Evolutionary conservation across 2,888 invertebrate genomes (phyloP), one percentile per base, ranked within the genome.

Genomic region (Mayetiola destructor): DNA sequence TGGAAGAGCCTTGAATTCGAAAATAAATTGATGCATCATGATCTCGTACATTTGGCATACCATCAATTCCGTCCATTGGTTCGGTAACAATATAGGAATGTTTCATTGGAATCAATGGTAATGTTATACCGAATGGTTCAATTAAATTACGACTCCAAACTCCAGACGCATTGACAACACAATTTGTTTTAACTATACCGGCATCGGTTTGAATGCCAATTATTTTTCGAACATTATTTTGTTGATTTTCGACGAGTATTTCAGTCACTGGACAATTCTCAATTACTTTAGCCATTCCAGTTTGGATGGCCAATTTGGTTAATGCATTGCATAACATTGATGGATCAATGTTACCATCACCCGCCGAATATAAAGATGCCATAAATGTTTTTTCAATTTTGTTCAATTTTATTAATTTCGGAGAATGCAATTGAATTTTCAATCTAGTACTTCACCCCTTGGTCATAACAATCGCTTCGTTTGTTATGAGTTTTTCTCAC

Each of bases 1-100:
- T 80, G 1, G 85, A 80, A 64, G 89, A 87, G 16, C 90, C 90
- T 65, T 89, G 88, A 2, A 89, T 79, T 64, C 88, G 81, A 62
- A 92, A 81, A 66, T 92, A 93, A 21, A 90, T 75, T 18, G 81
- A 83, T 8, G 80, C 80, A 67, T 94, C 93, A 64, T 91, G 90
- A 70, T 92, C 92, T 39, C 92, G 75, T 14, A 92, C 76, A 67
- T 92, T 92, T 0, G 93, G 92, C 59, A 84, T 70, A 52, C 82
- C 81, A 58, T 82, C 75, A 0, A 86, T 77, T 61, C 84, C 87
- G 0, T 84, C 80, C 14, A 92, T 84, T 0, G 79, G 76, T 60
- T 91, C 88, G 1, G 86, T 85, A 0, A 92, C 80, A 5, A 93
- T 82, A 66, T 92, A 94, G 0, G 92, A 84, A 67, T 94, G 93